These are phyloP conservation scores for Huso huso DNA, from an alignment of 2,797 vertebrate species.

Conservation along the genomic window DNA sequence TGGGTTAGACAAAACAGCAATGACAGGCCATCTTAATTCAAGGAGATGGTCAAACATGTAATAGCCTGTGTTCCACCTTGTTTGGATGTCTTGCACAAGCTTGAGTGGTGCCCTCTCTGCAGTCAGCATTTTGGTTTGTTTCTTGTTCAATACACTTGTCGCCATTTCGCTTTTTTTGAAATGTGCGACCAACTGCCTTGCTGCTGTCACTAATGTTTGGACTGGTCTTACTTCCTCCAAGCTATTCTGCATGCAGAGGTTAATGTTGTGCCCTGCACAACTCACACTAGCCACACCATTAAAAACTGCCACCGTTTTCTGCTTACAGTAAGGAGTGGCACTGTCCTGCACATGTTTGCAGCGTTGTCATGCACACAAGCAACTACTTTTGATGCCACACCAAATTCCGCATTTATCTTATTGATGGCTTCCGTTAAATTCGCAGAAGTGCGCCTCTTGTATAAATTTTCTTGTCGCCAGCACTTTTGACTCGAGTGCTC, in stretches of 20 bases:
- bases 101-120: neutral
- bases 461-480: neutral
- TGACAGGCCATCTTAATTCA: neutral
- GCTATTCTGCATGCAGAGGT: too few relatives aligned
- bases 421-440: neutral
- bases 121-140: neutral
- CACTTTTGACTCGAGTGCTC: neutral
- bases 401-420: too few relatives aligned
- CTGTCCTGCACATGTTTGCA: neutral
- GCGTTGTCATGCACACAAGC: neutral
- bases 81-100: neutral
- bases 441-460: neutral
- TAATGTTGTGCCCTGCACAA: too few relatives aligned
- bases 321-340: neutral
- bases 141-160: neutral
- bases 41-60: neutral
- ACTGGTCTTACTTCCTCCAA: too few relatives aligned
- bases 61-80: neutral
- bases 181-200: too few relatives aligned
- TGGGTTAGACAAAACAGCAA: neutral
- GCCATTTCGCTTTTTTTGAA: neutral
- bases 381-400: neutral
- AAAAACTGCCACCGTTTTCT: too few relatives aligned
- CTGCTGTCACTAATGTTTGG: too few relatives aligned
- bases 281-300: too few relatives aligned